A percentile compares a stretch with the other conserved stretches of the same genome.
Evolutionary conservation across 2,113 vertebrate species (phyloP).

Genomic region (Leiothrix lutea): DNA sequence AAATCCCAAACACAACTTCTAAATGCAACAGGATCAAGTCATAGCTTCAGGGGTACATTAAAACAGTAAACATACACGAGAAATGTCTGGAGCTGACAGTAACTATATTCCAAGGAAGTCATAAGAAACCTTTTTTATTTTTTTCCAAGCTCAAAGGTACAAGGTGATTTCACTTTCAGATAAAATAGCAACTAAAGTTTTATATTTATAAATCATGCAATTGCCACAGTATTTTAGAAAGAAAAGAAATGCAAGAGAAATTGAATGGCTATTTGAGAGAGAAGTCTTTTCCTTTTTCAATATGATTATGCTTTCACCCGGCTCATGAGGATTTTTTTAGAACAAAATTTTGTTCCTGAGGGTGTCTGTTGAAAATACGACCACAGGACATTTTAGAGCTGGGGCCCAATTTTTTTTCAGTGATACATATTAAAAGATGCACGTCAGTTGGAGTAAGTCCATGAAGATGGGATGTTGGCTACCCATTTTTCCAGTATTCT

Average conservation of each 20-base stretch:
- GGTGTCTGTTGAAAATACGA: background rate
- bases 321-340: background rate
- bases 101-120: background rate
- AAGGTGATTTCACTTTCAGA: background rate
- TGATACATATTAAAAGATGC: background rate
- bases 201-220: slow-evolving; percentile 7
- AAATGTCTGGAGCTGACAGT: background rate
- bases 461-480: background rate
- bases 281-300: background rate
- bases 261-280: background rate
- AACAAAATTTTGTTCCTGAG: background rate
- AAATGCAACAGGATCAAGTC: background rate
- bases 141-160: background rate
- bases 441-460: background rate
- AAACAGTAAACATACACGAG: background rate
- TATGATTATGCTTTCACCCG: background rate
- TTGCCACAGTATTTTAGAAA: background rate
- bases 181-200: background rate
- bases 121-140: background rate
- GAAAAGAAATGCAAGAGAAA: background rate
- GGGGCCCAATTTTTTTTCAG: background rate
- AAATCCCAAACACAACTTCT: slow-evolving; percentile 3
- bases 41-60: slow-evolving; percentile 12
- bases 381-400: background rate
- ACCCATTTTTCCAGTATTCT: background rate